Conservation (phyloP, 64 coral and sea anemone genomes). For the Trachythela sp. region DNA sequence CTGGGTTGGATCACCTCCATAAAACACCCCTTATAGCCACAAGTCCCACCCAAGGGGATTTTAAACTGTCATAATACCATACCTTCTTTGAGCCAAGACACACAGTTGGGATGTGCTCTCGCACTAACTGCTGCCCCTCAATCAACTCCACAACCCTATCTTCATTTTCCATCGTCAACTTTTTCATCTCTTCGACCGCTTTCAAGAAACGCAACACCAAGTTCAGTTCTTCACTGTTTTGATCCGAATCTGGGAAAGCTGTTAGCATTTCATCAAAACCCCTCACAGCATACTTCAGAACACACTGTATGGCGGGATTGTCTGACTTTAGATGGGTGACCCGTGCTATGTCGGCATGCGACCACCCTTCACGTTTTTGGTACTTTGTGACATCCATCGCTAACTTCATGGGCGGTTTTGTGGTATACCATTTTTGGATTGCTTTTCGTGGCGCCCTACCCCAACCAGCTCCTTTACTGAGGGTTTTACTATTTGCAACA, state of each 20-base stretch:
- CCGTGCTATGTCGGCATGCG: constrained; percentile 71
- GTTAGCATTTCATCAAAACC: constrained; percentile 55
- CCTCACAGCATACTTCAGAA: constrained; percentile 81
- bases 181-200: constrained; percentile 63
- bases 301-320: constrained; percentile 38
- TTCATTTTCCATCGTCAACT: constrained; percentile 48
- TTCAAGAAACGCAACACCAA: constrained; percentile 43
- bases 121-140: constrained; percentile 42
- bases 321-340: constrained; percentile 70
- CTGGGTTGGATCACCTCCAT: no score
- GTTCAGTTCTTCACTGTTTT: constrained; percentile 62
- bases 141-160: constrained; percentile 45
- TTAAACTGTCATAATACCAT: no score
- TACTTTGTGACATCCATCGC: constrained; percentile 83
- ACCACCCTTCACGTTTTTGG: constrained; percentile 88
- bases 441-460: constrained; percentile 76
- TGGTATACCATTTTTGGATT: constrained; percentile 83
- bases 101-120: constrained; percentile 84
- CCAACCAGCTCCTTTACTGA: constrained; percentile 74
- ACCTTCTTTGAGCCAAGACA: constrained; percentile 58
- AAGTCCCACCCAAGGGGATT: no score
- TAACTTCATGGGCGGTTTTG: constrained; percentile 56
- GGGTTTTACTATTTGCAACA: constrained; percentile 56
- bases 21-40: no score
- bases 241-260: constrained; percentile 30